Conservation (phyloP, 2,888 invertebrate genomes). For the Dasysyrphus tricinctus region DNA sequence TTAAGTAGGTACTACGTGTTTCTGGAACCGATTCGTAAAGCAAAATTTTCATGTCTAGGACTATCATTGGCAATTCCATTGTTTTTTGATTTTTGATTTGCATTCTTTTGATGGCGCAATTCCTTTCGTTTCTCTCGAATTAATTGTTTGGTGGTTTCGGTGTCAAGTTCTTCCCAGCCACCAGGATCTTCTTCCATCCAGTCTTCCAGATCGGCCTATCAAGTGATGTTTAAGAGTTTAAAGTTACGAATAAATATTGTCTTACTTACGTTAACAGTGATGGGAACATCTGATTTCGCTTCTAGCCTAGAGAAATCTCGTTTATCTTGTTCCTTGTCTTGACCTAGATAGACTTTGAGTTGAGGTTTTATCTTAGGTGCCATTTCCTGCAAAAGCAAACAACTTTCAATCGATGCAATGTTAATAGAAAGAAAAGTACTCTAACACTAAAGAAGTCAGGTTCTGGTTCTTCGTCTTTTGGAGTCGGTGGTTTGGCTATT, state of each 20-base stretch:
- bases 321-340: slow-evolving; percentile 78
- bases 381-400: slow-evolving; percentile 84
- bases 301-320: slow-evolving; percentile 84
- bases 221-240: background rate
- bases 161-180: slow-evolving; percentile 85
- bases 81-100: slow-evolving; percentile 62
- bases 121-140: slow-evolving; percentile 83
- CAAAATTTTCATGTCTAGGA: slow-evolving; percentile 66
- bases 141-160: slow-evolving; percentile 82
- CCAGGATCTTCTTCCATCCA: slow-evolving; percentile 84
- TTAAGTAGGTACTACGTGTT: slow-evolving; percentile 54
- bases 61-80: slow-evolving; percentile 68
- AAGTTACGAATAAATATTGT: background rate
- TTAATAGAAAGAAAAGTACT: slow-evolving; percentile 37
- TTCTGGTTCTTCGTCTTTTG: slow-evolving; percentile 83
- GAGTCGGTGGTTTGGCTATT: slow-evolving; percentile 83
- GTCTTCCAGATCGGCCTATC: slow-evolving; percentile 84
- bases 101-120: slow-evolving; percentile 81
- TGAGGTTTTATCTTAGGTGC: slow-evolving; percentile 86
- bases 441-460: slow-evolving; percentile 86
- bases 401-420: background rate
- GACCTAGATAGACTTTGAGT: slow-evolving; percentile 85
- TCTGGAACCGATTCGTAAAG: slow-evolving; percentile 43
- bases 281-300: slow-evolving; percentile 83
- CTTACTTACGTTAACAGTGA: slow-evolving; percentile 81